Conservation (phyloP, 2,888 invertebrate genomes). For the Lymantria dispar region DNA sequence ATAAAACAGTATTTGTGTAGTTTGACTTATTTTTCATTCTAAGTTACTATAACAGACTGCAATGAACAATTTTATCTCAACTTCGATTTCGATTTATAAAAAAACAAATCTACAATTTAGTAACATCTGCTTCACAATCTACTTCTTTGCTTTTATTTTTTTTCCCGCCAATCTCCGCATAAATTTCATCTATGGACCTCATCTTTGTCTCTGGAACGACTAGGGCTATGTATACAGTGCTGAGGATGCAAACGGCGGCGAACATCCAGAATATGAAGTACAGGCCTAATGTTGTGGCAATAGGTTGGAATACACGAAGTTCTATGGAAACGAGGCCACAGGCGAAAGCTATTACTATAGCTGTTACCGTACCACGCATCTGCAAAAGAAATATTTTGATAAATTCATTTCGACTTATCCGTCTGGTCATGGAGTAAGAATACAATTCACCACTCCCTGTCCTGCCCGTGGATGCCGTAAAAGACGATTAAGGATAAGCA, state of each 20-base stretch:
- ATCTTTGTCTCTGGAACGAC: constrained; percentile 69
- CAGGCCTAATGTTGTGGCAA: constrained; percentile 55
- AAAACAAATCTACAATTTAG: constrained; percentile 49
- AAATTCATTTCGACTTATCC: too few relatives aligned
- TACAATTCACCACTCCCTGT: too few relatives aligned
- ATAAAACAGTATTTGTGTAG: too few relatives aligned
- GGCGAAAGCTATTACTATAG: constrained; percentile 68
- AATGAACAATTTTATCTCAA: too few relatives aligned
- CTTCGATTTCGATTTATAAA: too few relatives aligned
- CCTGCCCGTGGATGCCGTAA: too few relatives aligned
- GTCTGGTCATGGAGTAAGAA: too few relatives aligned
- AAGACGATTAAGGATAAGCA: too few relatives aligned
- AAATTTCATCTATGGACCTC: constrained; percentile 66
- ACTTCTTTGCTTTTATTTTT: constrained; percentile 36
- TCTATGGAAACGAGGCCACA: constrained; percentile 66
- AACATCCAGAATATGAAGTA: constrained; percentile 68
- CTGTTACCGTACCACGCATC: constrained; percentile 72
- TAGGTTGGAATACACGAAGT: constrained; percentile 66
- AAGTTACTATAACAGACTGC: too few relatives aligned
- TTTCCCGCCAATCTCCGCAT: constrained; percentile 62
- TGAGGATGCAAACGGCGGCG: constrained; percentile 62
- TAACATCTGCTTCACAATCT: constrained; percentile 61
- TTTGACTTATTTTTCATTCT: too few relatives aligned
- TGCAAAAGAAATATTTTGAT: constrained; percentile 32
- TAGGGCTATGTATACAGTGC: constrained; percentile 61